phyloP scores from a whole-genome alignment of 2,113 vertebrate species.

The Dicentrarchus labrax region DNA sequence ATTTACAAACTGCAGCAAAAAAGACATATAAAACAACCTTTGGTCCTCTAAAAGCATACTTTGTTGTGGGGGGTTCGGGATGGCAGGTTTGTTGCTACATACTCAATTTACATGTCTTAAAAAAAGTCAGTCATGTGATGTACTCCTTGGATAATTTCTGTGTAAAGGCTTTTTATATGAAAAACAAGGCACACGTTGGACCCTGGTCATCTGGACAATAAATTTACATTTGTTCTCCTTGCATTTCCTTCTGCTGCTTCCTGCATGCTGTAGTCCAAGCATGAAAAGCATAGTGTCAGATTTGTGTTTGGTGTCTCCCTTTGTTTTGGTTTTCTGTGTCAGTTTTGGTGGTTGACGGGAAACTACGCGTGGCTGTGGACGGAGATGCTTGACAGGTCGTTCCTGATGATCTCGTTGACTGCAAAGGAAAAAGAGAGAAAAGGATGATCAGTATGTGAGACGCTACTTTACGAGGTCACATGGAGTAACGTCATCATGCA shows the following conservation, averaged over 20 bases:
- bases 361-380: constrained; percentile 85
- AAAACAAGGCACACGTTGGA: constrained; percentile 75
- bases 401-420: constrained; percentile 99
- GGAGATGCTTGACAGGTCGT: constrained; percentile 94
- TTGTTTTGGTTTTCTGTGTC: constrained; percentile 28
- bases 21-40: constrained; percentile 34
- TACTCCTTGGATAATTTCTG: constrained; percentile 42
- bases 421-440: constrained; percentile 70
- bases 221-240: constrained; percentile 59
- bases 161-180: constrained; percentile 45
- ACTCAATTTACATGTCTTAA: constrained; percentile 31
- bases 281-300: constrained; percentile 28
- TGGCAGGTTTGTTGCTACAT: constrained; percentile 64
- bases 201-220: constrained; percentile 59
- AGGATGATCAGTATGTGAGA: background rate
- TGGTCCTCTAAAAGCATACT: constrained; percentile 74
- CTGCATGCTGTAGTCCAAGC: constrained; percentile 66
- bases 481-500: background rate
- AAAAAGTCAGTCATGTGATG: constrained; percentile 50
- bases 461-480: background rate
- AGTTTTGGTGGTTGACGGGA: background rate
- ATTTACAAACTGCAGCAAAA: constrained; percentile 73
- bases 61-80: constrained; percentile 5
- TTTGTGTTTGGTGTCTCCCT: constrained; percentile 44
- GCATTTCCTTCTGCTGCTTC: constrained; percentile 50